These are phyloP conservation scores for Nomada ruficornis DNA, from an alignment of 2,888 invertebrate species.

Conservation along the genomic window DNA sequence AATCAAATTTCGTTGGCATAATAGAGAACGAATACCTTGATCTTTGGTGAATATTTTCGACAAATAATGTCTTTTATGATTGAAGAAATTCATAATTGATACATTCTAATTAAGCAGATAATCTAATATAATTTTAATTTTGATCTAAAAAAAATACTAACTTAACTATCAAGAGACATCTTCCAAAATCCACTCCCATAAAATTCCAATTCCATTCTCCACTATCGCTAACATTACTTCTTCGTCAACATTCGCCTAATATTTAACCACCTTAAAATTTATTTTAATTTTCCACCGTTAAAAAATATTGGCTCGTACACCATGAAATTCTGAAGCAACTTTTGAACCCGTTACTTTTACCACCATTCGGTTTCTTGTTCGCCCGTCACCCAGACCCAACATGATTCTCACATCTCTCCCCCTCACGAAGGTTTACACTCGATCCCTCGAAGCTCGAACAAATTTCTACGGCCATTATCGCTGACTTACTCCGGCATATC, in stretches of 20 bases:
- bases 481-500: slow-evolving; percentile 62
- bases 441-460: slow-evolving; percentile 33
- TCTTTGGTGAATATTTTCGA: too few species aligned
- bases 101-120: too few species aligned
- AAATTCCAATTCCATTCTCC: background rate
- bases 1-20: too few species aligned
- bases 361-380: background rate
- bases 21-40: too few species aligned
- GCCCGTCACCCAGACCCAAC: background rate
- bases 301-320: background rate
- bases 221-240: background rate
- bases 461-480: slow-evolving; percentile 64
- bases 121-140: too few species aligned
- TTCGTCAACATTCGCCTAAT: background rate
- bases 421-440: slow-evolving; percentile 17
- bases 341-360: background rate
- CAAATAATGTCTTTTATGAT: too few species aligned
- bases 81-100: too few species aligned
- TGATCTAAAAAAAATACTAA: too few species aligned
- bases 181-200: too few species aligned
- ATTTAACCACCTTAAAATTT: background rate
- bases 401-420: slow-evolving; percentile 8
- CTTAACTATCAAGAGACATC: too few species aligned
- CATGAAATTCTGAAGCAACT: too few species aligned
- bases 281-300: background rate